These are phyloP conservation scores for Strigops habroptila DNA, from an alignment of 2,113 vertebrate genomes.

Conservation along the genomic window DNA sequence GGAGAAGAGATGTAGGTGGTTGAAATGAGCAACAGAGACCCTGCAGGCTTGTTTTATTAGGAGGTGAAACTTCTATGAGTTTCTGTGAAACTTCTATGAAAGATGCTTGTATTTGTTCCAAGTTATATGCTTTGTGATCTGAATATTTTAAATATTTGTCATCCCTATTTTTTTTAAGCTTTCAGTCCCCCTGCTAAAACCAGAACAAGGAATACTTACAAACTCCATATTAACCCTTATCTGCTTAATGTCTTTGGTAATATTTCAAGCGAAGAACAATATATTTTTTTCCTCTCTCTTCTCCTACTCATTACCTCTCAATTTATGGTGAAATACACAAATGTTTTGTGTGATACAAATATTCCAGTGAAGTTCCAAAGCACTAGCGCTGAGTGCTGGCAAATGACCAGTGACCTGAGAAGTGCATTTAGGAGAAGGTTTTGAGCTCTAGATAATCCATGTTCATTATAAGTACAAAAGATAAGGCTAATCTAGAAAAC, in stretches of 20 bases:
- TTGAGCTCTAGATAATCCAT: not conserved
- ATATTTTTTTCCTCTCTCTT: not conserved
- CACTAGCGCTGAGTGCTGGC: not conserved
- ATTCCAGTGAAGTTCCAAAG: not conserved
- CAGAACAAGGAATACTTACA: not conserved
- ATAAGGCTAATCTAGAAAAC: not conserved
- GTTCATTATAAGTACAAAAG: not conserved
- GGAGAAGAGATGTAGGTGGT: not conserved
- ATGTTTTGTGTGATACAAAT: not conserved
- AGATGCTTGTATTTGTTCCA: not conserved
- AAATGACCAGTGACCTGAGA: not conserved
- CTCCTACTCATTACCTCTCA: not conserved
- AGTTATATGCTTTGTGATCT: not conserved
- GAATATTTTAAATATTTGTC: not conserved
- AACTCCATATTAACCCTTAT: not conserved
- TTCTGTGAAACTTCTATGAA: not conserved
- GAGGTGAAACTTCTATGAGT: not conserved
- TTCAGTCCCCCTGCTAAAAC: not conserved
- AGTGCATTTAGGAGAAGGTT: not conserved
- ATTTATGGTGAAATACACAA: not conserved
- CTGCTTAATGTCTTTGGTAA: not conserved
- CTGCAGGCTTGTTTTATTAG: not conserved
- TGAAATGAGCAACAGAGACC: not conserved
- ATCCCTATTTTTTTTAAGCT: not conserved
- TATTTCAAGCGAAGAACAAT: not conserved